Conservation (phyloP, 2,113 vertebrate species). For the Myxocyprinus asiaticus region DNA sequence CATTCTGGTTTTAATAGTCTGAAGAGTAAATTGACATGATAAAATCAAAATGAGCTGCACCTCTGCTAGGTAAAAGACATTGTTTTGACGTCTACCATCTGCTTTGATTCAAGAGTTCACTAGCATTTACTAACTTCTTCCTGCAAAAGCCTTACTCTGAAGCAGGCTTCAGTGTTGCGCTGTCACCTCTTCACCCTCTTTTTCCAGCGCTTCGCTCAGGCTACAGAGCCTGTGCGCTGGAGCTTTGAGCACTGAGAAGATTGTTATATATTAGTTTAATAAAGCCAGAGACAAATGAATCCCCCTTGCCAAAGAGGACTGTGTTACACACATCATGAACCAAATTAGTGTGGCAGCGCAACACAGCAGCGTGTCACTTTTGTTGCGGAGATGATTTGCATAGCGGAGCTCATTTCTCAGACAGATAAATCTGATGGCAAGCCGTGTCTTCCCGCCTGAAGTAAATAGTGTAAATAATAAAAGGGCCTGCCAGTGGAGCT, state of each 20-base stretch:
- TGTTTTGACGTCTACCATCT: neutral
- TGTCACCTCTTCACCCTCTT: conserved; percentile 1
- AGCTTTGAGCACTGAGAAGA: conserved; percentile 78
- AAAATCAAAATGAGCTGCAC: neutral
- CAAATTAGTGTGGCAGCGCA: conserved; percentile 79
- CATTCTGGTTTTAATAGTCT: neutral
- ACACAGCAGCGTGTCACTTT: conserved; percentile 81
- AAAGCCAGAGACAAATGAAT: conserved; percentile 89
- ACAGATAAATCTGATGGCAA: conserved; percentile 82
- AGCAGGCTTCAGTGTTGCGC: neutral
- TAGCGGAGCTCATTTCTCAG: conserved; percentile 83
- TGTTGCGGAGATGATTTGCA: conserved; percentile 87
- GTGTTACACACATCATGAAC: conserved; percentile 94
- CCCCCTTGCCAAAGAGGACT: conserved; percentile 76
- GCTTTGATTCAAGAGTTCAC: neutral
- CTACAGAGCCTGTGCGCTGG: conserved; percentile 59
- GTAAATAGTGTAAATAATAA: conserved; percentile 89
- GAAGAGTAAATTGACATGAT: neutral
- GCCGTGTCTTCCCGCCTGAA: conserved; percentile 79
- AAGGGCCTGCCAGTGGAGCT: conserved; percentile 81
- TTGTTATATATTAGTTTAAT: conserved; percentile 89
- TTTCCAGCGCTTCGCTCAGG: conserved; percentile 50
- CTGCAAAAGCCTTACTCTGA: neutral
- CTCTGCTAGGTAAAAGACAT: neutral
- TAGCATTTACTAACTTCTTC: neutral